Evolutionary conservation across 2,888 invertebrate genomes (phyloP), one percentile per base, ranked within the genome.

Genomic region (Leptopterna dolabrata): DNA sequence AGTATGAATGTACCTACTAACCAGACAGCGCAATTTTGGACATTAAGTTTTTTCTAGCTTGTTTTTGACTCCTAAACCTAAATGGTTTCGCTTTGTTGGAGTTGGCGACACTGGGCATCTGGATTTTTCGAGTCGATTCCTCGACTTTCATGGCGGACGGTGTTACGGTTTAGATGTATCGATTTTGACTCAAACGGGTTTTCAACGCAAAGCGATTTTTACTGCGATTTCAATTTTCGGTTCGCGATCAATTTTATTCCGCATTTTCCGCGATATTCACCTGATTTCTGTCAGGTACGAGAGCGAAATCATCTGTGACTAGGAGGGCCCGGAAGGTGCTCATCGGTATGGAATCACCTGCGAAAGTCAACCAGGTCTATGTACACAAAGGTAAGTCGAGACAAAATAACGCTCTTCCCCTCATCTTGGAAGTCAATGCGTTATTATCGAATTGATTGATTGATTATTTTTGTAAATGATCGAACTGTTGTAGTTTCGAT

Each of bases 301-400:
- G 71, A 47, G 27, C 47, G 29, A 76, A 73, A 3, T 29, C 7
- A 76, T 16, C 19, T 36, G 11, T 24, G 19, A n/a, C 29, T n/a
- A 13, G 19, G 24, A 43, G 27, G 2, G 30, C 19, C 45, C 29
- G n/a, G 14, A 13, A n/a, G 36, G 63, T 4, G 16, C 16, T 36
- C 11, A 1, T 19, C 55, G 63, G n/a, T n/a, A 76, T 85, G 87
- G 80, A 88, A 41, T 85, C 87, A 51, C 76, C 87, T n/a, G 0
- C 80, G 63, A 88, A 88, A 83, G 82, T 88, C 16, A 88, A 87
- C 55, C 87, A 87, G 71, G 88, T 88, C 27, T 88, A 87, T 51
- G 86, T 88, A 16, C 88, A 88, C 27, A 87, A 88, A 87, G 87
- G 88, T 87, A 71, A 88, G 83, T 45, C 36, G 3, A 36, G 4